Evolutionary conservation across 2,797 vertebrate genomes (phyloP).

Genomic region (Harpagifer antarcticus): DNA sequence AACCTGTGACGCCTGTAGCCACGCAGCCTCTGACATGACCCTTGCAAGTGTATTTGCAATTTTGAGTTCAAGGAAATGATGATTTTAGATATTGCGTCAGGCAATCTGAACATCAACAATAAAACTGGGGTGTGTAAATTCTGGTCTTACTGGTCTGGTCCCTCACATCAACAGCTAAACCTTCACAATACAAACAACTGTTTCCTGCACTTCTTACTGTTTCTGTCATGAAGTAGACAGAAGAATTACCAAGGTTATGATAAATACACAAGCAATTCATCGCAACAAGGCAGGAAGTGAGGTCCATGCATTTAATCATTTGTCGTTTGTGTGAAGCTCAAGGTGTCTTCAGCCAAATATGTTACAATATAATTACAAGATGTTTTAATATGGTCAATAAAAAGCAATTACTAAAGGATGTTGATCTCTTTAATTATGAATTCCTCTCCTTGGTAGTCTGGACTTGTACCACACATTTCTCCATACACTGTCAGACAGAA

Average conservation of each 20-base stretch:
- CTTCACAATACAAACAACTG: conserved; percentile 1
- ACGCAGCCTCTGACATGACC: not conserved
- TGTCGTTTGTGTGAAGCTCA: conserved; percentile 24
- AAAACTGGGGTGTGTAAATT: conserved; percentile 5
- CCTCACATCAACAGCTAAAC: conserved; percentile 4
- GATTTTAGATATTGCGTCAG: not conserved
- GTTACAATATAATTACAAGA: conserved; percentile 46
- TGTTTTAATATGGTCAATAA: conserved; percentile 55
- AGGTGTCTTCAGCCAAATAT: conserved; percentile 35
- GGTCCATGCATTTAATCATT: conserved; percentile 24
- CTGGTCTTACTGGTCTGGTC: conserved; percentile 1
- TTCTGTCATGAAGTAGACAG: not conserved
- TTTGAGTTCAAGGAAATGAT: not conserved
- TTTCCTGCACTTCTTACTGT: not conserved
- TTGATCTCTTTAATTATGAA: conserved; percentile 59
- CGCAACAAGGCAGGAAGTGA: conserved; percentile 16
- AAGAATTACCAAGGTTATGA: not conserved
- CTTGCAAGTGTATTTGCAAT: not conserved
- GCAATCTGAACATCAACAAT: not conserved
- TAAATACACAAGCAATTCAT: not conserved
- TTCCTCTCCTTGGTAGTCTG: conserved; percentile 24
- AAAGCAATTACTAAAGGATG: conserved; percentile 60
- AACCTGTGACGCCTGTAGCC: not conserved
- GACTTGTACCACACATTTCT: conserved; percentile 28
- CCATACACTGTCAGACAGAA: conserved; percentile 30